Conservation (phyloP, 1,140 invertebrate genomes). For the Coelopa frigida region DNA sequence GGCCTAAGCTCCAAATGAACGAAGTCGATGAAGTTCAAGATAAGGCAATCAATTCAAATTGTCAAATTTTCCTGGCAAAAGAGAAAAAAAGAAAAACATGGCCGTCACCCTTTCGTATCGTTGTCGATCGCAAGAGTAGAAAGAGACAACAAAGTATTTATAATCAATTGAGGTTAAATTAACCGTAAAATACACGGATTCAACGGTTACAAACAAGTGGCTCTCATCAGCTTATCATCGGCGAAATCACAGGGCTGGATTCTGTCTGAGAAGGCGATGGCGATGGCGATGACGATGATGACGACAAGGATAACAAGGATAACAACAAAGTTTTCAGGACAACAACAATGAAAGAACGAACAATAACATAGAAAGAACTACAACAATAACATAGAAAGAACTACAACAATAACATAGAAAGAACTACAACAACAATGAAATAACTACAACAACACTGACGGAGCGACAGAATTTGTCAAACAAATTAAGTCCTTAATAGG, state of each 20-base stretch:
- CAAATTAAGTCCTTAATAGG: slow-evolving; percentile 13
- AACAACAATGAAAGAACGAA: neutral
- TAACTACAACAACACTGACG: neutral
- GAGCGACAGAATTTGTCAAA: slow-evolving; percentile 6
- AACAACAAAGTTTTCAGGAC: neutral
- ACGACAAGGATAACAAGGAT: neutral
- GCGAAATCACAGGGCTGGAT: neutral
- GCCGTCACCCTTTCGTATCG: slow-evolving; percentile 35
- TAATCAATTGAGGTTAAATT: slow-evolving; percentile 15
- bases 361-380: neutral
- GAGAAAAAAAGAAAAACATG: too few species aligned
- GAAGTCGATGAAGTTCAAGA: too few species aligned
- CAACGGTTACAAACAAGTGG: slow-evolving; percentile 15
- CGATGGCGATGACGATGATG: too few species aligned
- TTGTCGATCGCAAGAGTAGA: too few species aligned
- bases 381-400: neutral
- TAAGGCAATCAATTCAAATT: too few species aligned
- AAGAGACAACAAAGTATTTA: too few species aligned
- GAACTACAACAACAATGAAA: neutral
- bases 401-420: neutral
- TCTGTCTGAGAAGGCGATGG: too few species aligned
- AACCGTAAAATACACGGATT: slow-evolving; percentile 16
- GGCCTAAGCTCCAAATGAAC: too few species aligned
- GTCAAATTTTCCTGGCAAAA: too few species aligned
- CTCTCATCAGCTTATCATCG: slow-evolving; percentile 3